These are phyloP conservation scores for Falco naumanni DNA, from an alignment of 2,797 vertebrate genomes.

Conservation along the genomic window DNA sequence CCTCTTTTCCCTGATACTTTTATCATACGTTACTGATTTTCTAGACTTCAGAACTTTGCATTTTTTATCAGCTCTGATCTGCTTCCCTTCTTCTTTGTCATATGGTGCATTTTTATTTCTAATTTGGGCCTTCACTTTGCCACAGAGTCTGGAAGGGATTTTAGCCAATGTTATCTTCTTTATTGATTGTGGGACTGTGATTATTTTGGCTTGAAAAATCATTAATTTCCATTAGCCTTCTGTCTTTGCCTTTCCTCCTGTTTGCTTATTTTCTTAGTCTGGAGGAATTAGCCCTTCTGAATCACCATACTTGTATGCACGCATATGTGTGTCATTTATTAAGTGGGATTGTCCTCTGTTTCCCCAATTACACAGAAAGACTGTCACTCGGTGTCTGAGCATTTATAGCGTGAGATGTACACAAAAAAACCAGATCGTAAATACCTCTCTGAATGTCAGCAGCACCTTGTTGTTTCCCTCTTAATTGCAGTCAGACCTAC, in stretches of 20 bases:
- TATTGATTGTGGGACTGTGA: not conserved
- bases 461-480: not conserved
- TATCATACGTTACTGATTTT: not conserved
- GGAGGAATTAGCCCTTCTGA: slow-evolving; percentile 9
- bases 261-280: not conserved
- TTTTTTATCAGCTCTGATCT: not conserved
- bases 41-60: not conserved
- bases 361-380: not conserved
- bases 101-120: not conserved
- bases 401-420: not conserved
- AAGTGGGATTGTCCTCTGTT: not conserved
- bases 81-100: not conserved
- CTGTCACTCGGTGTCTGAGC: not conserved
- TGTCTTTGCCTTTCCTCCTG: slow-evolving; percentile 4
- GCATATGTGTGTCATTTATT: not conserved
- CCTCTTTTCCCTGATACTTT: not conserved
- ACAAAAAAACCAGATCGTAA: not conserved
- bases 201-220: slow-evolving; percentile 21
- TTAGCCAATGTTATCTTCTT: slow-evolving; percentile 21
- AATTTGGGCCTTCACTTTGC: not conserved
- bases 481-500: not conserved
- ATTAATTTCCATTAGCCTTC: slow-evolving; percentile 39
- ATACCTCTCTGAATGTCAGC: not conserved
- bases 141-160: slow-evolving; percentile 8
- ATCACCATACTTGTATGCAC: not conserved